Percentiles rank a stretch among this genome's conserved stretches.
Conservation (phyloP, 1,140 invertebrate genomes). For the Anastrepha obliqua region DNA sequence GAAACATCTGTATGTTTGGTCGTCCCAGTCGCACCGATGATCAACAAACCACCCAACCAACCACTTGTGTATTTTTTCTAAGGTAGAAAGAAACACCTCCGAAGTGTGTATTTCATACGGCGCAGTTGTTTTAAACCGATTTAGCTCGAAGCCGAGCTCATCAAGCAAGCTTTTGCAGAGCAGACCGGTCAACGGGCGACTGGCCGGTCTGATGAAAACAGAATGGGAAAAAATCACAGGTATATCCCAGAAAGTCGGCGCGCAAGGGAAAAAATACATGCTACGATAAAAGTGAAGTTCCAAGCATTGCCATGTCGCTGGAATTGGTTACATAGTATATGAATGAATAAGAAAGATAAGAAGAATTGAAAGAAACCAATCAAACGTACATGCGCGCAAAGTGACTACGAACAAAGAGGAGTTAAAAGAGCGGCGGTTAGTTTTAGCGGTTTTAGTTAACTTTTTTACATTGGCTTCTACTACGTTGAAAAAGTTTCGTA, state of each 20-base stretch:
- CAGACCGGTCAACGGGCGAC: neutral
- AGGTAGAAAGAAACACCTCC: neutral
- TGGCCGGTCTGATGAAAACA: neutral
- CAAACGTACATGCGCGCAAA: neutral
- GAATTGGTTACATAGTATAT: neutral
- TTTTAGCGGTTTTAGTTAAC: neutral
- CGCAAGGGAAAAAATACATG: neutral
- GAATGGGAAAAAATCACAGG: neutral
- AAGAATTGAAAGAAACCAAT: too few species aligned
- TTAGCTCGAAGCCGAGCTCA: slow-evolving; percentile 26
- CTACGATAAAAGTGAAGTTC: neutral
- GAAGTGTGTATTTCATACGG: neutral
- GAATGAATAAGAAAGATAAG: too few species aligned
- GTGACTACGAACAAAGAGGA: neutral
- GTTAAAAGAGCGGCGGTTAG: neutral
- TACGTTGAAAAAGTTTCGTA: too few species aligned
- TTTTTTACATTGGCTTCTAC: neutral
- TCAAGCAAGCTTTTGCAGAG: neutral
- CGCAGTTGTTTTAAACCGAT: slow-evolving; percentile 36
- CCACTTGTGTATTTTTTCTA: neutral
- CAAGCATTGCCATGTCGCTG: neutral
- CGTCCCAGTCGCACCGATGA: neutral
- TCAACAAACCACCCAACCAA: slow-evolving; percentile 41
- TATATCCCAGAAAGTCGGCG: too few species aligned
- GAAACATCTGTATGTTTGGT: neutral